Percentiles rank a stretch among this genome's conserved stretches.
These are phyloP conservation scores for Oeneis ivallda DNA, from an alignment of 2,888 invertebrate genomes.

Conservation along the genomic window DNA sequence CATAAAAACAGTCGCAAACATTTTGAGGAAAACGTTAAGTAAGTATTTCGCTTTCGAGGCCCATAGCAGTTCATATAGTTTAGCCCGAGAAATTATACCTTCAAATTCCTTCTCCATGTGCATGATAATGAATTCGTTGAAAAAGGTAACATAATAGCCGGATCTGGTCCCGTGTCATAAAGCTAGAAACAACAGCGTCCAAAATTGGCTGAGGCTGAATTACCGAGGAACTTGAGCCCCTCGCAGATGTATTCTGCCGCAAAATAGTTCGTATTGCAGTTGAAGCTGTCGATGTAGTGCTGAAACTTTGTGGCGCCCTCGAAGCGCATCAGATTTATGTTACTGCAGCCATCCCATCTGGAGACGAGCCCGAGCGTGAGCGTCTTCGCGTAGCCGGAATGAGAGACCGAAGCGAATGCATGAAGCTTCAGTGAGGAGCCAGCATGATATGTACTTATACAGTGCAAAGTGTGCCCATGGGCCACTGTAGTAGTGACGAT, in stretches of 20 bases:
- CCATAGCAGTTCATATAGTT: constrained; percentile 71
- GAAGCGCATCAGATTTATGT: constrained; percentile 90
- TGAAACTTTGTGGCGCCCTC: constrained; percentile 93
- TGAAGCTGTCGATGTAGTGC: constrained; percentile 95
- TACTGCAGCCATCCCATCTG: constrained; percentile 94
- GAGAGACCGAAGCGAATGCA: constrained; percentile 88
- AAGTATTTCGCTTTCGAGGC: constrained; percentile 64
- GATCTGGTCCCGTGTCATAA: constrained; percentile 98
- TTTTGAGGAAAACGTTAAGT: constrained; percentile 83
- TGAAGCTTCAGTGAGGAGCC: constrained; percentile 91
- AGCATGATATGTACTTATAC: constrained; percentile 96
- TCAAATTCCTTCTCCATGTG: constrained; percentile 90
- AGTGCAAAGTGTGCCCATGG: constrained; percentile 93
- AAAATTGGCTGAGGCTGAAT: constrained; percentile 89
- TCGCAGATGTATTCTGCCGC: constrained; percentile 97
- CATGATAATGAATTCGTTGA: constrained; percentile 94
- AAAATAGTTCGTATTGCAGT: constrained; percentile 97
- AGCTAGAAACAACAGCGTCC: constrained; percentile 93
- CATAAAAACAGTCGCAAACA: constrained; percentile 90
- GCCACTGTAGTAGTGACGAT: constrained; percentile 85
- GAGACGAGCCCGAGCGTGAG: constrained; percentile 43
- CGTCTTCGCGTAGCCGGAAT: constrained; percentile 86
- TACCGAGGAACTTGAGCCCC: constrained; percentile 94
- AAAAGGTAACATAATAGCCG: constrained; percentile 96
- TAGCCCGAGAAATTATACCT: constrained; percentile 77